Base-by-base conservation (phyloP, 2,888 invertebrate genomes). In the Mimas tiliae region DNA sequence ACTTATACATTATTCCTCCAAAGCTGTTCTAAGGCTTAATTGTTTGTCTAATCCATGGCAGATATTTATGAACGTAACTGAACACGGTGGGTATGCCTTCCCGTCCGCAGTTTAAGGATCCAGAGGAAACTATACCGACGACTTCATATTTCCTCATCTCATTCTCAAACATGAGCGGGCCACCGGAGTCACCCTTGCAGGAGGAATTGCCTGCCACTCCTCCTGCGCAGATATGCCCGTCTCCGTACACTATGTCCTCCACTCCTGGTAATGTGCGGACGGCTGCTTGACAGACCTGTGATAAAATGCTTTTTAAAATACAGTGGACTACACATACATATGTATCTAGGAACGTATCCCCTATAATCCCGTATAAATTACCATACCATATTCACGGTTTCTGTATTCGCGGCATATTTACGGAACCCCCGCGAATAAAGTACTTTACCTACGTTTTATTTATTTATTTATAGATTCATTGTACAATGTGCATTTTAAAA, bases 131-230 rank as follows among this genome's bases (percentile, higher is more conserved):
- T 3, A 96, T 84, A 0, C 96, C 96, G 0, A 81, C 68, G 0
- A 83, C 77, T 52, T 89, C 89, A 19, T 80, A 81, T 0, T 66
- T 70, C 9, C 76, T 75, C n/a, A n/a, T n/a, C 7, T 73, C 76
- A 33, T 80, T 83, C 8, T 87, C 80, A 12, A 79, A 80, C 93
- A 95, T 95, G 1, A 96, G 86, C 0, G 96, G 95, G 0, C 96
- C 96, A 0, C 96, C 96, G 45, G 95, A 95, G 75, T 96, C 95
- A 0, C 95, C 95, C 50, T 90, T 83, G 74, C 96, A 96, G 0
- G 95, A 94, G 81, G 95, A 95, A 71, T 91, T 91, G 1, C 94
- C 94, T 21, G 76, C 80, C 55, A 87, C 85, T 0, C 95, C 95
- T 0, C 96, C 95, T 0, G 95, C 95, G 79, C 96, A 96, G 1